Evolutionary conservation across 2,888 invertebrate species (phyloP).

Genomic region (Volucella inanis): DNA sequence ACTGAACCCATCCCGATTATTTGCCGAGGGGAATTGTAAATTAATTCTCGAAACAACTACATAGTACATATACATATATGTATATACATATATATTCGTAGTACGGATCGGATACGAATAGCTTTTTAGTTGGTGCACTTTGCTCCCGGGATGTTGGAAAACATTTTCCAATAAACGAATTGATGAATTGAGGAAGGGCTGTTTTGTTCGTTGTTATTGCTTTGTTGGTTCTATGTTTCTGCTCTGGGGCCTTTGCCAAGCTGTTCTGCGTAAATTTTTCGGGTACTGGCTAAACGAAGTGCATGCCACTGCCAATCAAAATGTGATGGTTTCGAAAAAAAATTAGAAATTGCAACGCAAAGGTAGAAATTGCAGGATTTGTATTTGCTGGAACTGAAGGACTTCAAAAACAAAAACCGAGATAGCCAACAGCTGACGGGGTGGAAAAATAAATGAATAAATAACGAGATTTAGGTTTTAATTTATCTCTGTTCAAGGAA

Average conservation of each 20-base stretch:
- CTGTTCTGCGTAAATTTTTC: neutral
- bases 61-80: neutral
- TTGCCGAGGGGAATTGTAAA: constrained; percentile 46
- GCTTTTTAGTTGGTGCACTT: constrained; percentile 4
- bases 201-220: neutral
- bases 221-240: too few species aligned
- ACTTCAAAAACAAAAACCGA: neutral
- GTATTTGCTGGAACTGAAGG: neutral
- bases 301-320: neutral
- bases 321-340: neutral
- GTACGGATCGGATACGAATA: neutral
- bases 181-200: neutral
- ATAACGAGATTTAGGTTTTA: constrained; percentile 16
- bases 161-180: constrained; percentile 22
- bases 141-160: constrained; percentile 3
- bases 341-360: neutral
- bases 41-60: constrained; percentile 41
- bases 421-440: neutral
- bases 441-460: constrained; percentile 8
- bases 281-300: neutral
- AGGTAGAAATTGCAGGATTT: neutral
- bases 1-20: neutral
- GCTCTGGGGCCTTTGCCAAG: neutral
- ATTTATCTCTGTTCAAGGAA: constrained; percentile 12
- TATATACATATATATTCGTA: neutral